phyloP scores from a whole-genome alignment of 2,888 invertebrate species.

The Sericinus montela region DNA sequence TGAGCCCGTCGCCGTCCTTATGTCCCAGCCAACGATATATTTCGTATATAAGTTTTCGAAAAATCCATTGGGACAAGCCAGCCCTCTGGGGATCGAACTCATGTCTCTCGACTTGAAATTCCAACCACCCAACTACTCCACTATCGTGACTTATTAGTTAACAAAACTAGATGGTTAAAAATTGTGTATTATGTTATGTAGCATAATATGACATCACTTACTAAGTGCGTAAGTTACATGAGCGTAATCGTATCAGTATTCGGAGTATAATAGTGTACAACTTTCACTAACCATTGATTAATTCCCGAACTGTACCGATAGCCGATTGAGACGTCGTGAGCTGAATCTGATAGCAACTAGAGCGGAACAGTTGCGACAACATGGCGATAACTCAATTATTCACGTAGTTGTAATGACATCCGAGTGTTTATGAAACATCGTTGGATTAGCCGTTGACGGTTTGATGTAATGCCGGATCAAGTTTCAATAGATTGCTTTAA shows the following conservation, averaged over 20 bases:
- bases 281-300: constrained; percentile 52
- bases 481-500: background rate
- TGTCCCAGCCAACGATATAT: too few relatives aligned
- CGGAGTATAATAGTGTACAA: constrained; percentile 28
- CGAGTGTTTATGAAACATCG: background rate
- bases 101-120: too few relatives aligned
- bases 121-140: too few relatives aligned
- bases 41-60: too few relatives aligned
- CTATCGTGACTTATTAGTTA: too few relatives aligned
- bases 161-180: too few relatives aligned
- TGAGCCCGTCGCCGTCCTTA: too few relatives aligned
- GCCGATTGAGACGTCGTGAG: constrained; percentile 41
- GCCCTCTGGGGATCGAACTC: too few relatives aligned
- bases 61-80: too few relatives aligned
- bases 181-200: background rate
- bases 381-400: constrained; percentile 28
- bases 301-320: constrained; percentile 36
- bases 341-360: constrained; percentile 46
- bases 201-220: constrained; percentile 23
- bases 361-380: constrained; percentile 36
- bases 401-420: constrained; percentile 16
- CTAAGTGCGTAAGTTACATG: constrained; percentile 22
- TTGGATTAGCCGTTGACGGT: background rate
- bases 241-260: constrained; percentile 33
- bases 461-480: constrained; percentile 5